These are phyloP conservation scores for Oryzias melastigma DNA, from an alignment of 2,113 vertebrate genomes.

Conservation along the genomic window DNA sequence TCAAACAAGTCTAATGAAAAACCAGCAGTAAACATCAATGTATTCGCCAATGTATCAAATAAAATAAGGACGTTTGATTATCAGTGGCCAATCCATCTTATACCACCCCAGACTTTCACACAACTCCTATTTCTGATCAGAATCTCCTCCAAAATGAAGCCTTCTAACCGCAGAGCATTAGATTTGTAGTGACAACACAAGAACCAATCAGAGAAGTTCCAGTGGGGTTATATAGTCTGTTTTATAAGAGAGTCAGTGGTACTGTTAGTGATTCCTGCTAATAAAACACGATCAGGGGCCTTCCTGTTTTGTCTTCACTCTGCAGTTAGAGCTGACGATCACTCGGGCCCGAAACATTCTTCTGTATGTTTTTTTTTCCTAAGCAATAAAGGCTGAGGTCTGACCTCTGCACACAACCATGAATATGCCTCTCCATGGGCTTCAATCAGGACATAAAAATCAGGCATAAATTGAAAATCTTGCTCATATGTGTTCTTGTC, in stretches of 20 bases:
- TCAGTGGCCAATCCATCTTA: neutral
- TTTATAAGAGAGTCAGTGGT: slow-evolving; percentile 53
- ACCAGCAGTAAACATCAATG: slow-evolving; percentile 8
- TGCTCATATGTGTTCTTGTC: slow-evolving; percentile 16
- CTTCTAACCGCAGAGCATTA: slow-evolving; percentile 27
- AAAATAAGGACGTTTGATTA: neutral
- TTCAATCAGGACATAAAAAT: slow-evolving; percentile 51
- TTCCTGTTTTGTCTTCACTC: slow-evolving; percentile 70
- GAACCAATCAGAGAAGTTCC: slow-evolving; percentile 36
- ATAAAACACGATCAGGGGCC: slow-evolving; percentile 62
- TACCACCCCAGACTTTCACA: slow-evolving; percentile 7
- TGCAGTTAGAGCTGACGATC: slow-evolving; percentile 43
- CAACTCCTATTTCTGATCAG: neutral
- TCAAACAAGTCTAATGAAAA: slow-evolving; percentile 23
- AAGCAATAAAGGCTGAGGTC: slow-evolving; percentile 57
- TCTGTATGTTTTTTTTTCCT: slow-evolving; percentile 59
- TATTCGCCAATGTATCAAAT: slow-evolving; percentile 3
- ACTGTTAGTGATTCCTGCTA: slow-evolving; percentile 63
- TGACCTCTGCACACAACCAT: slow-evolving; percentile 44
- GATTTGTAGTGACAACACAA: slow-evolving; percentile 21
- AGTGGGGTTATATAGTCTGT: slow-evolving; percentile 26
- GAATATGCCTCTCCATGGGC: slow-evolving; percentile 28
- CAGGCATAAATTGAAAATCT: slow-evolving; percentile 26
- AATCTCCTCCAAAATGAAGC: slow-evolving; percentile 10
- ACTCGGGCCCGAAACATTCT: slow-evolving; percentile 58